These are phyloP conservation scores for Sceloporus tristichus DNA, from an alignment of 2,113 vertebrate genomes.

Conservation along the genomic window DNA sequence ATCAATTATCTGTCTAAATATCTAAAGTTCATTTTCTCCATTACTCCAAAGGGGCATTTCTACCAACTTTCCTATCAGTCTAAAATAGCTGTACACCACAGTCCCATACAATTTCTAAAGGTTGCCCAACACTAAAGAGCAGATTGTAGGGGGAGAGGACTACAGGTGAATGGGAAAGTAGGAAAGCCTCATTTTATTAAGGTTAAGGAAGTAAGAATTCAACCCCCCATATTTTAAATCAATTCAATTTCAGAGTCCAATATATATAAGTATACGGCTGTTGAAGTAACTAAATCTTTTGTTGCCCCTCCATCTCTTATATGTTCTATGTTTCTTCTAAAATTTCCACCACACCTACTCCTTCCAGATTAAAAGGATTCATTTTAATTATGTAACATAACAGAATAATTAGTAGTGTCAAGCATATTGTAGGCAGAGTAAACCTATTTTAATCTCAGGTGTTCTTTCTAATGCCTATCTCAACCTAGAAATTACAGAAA, in stretches of 20 bases:
- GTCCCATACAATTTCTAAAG: neutral
- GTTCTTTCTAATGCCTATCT: too few relatives aligned
- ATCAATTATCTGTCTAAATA: neutral
- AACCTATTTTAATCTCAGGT: too few relatives aligned
- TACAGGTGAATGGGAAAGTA: neutral
- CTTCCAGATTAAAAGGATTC: neutral
- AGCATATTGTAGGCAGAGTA: too few relatives aligned
- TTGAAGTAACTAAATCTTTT: neutral
- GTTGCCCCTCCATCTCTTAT: neutral
- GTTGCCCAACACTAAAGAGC: too few relatives aligned
- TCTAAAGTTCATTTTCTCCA: neutral
- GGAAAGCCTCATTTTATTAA: neutral
- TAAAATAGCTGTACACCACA: neutral
- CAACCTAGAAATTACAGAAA: too few relatives aligned
- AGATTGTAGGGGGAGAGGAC: neutral
- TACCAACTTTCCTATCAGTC: neutral
- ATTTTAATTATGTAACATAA: too few relatives aligned
- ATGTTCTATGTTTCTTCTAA: neutral
- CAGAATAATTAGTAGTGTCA: too few relatives aligned
- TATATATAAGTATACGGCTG: neutral
- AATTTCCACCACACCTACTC: neutral
- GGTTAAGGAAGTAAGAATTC: neutral
- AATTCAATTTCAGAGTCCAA: neutral
- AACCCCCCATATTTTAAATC: neutral
- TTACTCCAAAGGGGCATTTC: neutral